Evolutionary conservation across 2,888 invertebrate genomes (phyloP).

Genomic region (Drosophila niveifrons): DNA sequence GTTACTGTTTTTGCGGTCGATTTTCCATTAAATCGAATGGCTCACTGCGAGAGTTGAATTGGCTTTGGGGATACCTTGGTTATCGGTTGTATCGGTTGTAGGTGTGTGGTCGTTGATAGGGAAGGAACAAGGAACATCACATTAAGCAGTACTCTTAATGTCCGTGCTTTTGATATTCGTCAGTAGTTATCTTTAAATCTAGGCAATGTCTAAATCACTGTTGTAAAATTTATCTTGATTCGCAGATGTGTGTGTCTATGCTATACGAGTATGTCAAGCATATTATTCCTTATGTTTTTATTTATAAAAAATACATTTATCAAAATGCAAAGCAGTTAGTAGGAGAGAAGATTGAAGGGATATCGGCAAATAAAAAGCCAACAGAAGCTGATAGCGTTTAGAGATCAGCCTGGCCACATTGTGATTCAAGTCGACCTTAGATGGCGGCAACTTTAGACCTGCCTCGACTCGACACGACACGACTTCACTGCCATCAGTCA

Average conservation of each 20-base stretch:
- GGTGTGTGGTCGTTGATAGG: constrained; percentile 12
- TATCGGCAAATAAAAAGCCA: constrained; percentile 2
- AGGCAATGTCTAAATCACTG: too few relatives aligned
- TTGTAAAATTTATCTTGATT: too few relatives aligned
- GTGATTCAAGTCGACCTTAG: constrained; percentile 30
- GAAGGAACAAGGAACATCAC: constrained; percentile 23
- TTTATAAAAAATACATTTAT: constrained; percentile 63
- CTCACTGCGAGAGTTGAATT: constrained; percentile 63
- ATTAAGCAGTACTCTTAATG: constrained; percentile 29
- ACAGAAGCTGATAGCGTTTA: constrained; percentile 13
- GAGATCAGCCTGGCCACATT: constrained; percentile 28
- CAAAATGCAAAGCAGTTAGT: constrained; percentile 52
- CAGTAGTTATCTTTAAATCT: background rate
- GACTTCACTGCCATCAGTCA: background rate
- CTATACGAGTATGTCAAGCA: too few relatives aligned
- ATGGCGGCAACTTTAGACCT: background rate
- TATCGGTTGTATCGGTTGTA: constrained; percentile 20
- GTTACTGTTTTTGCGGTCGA: constrained; percentile 78
- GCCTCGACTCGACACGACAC: background rate
- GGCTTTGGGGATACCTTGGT: constrained; percentile 71
- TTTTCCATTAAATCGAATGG: constrained; percentile 80
- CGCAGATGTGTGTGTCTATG: too few relatives aligned
- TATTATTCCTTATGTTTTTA: constrained; percentile 56
- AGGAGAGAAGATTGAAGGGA: background rate
- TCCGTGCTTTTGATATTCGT: constrained; percentile 35